A percentile compares a stretch with the other conserved stretches of the same genome.
These are phyloP conservation scores for Triops longicaudatus DNA, from an alignment of 1,140 invertebrate species.

Conservation along the genomic window DNA sequence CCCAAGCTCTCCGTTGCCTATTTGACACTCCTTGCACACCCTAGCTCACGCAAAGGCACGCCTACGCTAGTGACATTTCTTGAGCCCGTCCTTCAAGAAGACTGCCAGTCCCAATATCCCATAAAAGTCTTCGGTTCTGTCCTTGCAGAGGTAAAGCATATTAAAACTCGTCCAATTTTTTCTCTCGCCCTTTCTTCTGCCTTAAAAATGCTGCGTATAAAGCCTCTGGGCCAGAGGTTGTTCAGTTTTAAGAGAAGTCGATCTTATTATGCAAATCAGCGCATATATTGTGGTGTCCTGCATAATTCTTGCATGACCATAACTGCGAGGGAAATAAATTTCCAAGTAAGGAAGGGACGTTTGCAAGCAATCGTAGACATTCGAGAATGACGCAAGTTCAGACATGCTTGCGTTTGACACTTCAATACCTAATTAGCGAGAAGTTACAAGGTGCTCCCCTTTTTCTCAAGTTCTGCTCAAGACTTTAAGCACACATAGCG, in stretches of 20 bases:
- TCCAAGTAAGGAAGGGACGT: background rate
- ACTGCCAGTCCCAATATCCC: background rate
- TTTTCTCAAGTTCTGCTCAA: background rate
- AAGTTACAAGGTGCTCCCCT: background rate
- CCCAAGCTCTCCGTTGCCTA: background rate
- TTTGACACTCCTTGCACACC: background rate
- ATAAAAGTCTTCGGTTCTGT: background rate
- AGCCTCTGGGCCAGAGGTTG: background rate
- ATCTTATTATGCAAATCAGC: conserved; percentile 2
- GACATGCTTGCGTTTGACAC: background rate
- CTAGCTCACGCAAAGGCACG: background rate
- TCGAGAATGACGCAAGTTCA: background rate
- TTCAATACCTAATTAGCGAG: background rate
- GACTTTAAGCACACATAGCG: background rate
- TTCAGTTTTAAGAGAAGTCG: background rate
- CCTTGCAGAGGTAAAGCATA: background rate
- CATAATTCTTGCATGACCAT: background rate
- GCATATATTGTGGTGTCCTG: background rate
- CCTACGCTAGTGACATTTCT: background rate
- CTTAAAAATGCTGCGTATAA: background rate
- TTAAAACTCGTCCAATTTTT: background rate
- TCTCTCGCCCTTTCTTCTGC: background rate
- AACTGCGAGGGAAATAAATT: background rate
- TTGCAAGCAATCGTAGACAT: background rate
- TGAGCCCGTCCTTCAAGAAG: background rate